A percentile compares a stretch with the other conserved stretches of the same genome.
These are phyloP conservation scores for Rhinoptilus africanus DNA, from an alignment of 2,113 vertebrate species.

Conservation along the genomic window DNA sequence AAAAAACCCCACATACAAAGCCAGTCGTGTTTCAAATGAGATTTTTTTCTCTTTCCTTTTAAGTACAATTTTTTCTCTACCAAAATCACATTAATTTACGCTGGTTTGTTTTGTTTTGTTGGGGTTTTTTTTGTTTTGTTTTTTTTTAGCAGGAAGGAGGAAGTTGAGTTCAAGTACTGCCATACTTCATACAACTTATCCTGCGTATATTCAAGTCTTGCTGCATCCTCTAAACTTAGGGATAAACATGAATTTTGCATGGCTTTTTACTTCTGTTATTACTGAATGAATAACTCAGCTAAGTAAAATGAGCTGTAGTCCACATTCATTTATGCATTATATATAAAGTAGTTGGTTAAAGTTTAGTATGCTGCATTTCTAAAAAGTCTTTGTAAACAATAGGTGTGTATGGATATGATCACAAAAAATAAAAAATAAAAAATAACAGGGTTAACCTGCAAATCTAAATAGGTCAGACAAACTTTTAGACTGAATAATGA, in stretches of 20 bases:
- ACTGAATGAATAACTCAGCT: not conserved
- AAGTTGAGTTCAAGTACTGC: not conserved
- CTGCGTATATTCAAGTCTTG: not conserved
- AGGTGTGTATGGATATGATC: not conserved
- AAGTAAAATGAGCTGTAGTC: not conserved
- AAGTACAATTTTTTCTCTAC: not conserved
- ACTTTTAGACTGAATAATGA: not conserved
- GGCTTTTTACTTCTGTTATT: not conserved
- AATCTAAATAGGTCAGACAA: not conserved
- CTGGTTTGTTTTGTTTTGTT: not conserved
- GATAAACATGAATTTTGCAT: not conserved
- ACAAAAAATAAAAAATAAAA: not conserved
- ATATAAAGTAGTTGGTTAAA: not conserved
- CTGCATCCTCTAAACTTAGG: not conserved
- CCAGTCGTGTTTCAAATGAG: not conserved
- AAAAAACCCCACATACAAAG: not conserved
- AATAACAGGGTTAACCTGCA: not conserved
- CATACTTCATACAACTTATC: not conserved
- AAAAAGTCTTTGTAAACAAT: not conserved
- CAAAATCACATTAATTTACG: not conserved
- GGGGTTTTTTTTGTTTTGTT: too few species aligned
- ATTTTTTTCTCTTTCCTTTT: not conserved
- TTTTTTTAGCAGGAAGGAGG: accelerated
- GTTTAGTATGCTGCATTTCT: not conserved
- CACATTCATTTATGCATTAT: not conserved